Conservation (phyloP, 2,797 vertebrate species). For the Odontamblyopus lacepedii region DNA sequence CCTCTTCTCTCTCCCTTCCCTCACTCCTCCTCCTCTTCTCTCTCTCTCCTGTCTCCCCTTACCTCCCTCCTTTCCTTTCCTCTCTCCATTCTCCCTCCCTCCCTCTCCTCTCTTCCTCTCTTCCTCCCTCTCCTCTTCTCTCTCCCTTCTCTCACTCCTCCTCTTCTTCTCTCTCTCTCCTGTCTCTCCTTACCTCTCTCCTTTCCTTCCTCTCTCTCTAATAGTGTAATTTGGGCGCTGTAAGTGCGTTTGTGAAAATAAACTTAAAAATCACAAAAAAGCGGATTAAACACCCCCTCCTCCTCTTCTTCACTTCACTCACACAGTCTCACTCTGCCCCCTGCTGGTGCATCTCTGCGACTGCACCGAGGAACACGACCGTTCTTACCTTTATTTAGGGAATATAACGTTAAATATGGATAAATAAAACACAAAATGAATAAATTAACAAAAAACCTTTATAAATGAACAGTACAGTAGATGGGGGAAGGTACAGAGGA, state of each 20-base stretch:
- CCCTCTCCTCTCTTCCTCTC: neutral
- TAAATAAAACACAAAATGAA: too few relatives aligned
- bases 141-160: neutral
- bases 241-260: too few relatives aligned
- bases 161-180: neutral
- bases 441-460: too few relatives aligned
- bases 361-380: neutral
- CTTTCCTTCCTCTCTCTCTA: too few relatives aligned
- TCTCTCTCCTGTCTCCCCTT: neutral
- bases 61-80: neutral
- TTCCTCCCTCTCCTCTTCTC: neutral
- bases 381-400: too few relatives aligned
- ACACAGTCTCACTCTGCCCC: slow-evolving; percentile 56
- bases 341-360: slow-evolving; percentile 47
- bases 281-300: too few relatives aligned
- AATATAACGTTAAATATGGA: too few relatives aligned
- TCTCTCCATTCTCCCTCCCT: neutral
- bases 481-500: too few relatives aligned
- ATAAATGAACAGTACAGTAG: too few relatives aligned
- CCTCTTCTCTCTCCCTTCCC: neutral
- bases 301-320: neutral
- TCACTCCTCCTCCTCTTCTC: neutral
- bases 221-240: too few relatives aligned
- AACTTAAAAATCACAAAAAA: too few relatives aligned
- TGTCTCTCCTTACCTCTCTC: neutral